Evolutionary conservation across 2,113 vertebrate species (phyloP), one percentile per base, ranked within the genome.

Genomic region (Poeciliopsis retropinna): DNA sequence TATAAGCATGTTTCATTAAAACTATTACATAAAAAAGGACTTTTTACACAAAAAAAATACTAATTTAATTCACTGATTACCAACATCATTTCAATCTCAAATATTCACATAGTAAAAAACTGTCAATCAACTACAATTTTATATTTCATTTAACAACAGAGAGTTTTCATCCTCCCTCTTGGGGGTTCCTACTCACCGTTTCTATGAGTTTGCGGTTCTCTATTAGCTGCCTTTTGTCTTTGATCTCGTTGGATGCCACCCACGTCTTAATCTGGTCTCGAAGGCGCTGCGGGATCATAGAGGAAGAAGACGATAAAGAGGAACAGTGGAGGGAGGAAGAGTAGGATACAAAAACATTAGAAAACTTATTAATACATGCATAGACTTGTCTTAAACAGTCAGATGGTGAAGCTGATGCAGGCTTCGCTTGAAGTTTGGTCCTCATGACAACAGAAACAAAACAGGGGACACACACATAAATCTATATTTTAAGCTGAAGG

Each of bases 241-340:
- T 97, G 88, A 97, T 97, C 90, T 97, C 96, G 41, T 96, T 97
- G 87, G 96, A 97, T 0, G 96, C 96, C 57, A 96, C 96, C 96
- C 96, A 97, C 87, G 96, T 97, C 93, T 97, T 97, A 94, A 97
- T 97, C 95, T 97, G 96, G 95, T 97, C 96, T 94, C 96, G 95
- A 83, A 97, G 95, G 89, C 96, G 95, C 96, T 97, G 93, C 72
- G 64, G 79, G 72, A 78, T 34, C 66, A 57, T 2, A 85, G 69
- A 72, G 66, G 68, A 78, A 64, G 73, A 62, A 77, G 72, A 28
- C 27, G 67, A 27, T 44, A 57, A 39, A 63, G 7, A 37, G 34
- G 8, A 37, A 32, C 0, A 28, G 44, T 7, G 44, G 14, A 60
- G 5, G 30, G 22, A 57, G 63, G 65, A 29, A 22, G 51, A 25